phyloP scores from a whole-genome alignment of 2,888 invertebrate genomes.

The Antheraea yamamai region DNA sequence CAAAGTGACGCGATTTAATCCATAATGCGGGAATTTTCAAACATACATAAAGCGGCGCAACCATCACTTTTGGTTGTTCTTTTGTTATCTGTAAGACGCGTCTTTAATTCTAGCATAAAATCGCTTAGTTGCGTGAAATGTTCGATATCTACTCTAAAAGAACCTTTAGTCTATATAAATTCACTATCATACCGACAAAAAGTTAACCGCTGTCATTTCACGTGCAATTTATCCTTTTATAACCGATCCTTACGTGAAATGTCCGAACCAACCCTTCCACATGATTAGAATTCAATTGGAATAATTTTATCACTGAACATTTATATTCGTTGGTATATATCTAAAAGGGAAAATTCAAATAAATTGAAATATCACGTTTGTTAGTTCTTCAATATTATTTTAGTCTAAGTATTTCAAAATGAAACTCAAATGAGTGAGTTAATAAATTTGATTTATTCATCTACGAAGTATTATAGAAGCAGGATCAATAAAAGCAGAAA shows the following conservation, averaged over 20 bases:
- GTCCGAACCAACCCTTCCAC: slow-evolving; percentile 23
- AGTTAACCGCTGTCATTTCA: slow-evolving; percentile 19
- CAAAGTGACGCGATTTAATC: too few species aligned
- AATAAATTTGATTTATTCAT: too few species aligned
- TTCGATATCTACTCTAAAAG: too few species aligned
- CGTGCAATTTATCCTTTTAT: slow-evolving; percentile 22
- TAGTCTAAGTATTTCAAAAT: not conserved
- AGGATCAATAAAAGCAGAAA: not conserved
- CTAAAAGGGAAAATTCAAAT: not conserved
- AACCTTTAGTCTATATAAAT: not conserved
- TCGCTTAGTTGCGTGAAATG: too few species aligned
- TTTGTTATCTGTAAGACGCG: too few species aligned
- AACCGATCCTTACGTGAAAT: not conserved
- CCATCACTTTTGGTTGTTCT: too few species aligned
- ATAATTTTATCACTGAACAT: slow-evolving; percentile 14
- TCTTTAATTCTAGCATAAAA: too few species aligned
- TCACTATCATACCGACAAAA: slow-evolving; percentile 9
- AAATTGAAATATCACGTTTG: not conserved
- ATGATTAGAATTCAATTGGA: slow-evolving; percentile 27
- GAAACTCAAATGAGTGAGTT: not conserved
- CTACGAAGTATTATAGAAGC: not conserved
- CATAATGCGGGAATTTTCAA: too few species aligned
- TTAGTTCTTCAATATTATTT: not conserved
- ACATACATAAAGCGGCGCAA: too few species aligned
- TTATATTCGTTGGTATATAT: not conserved